These are phyloP conservation scores for Unio delphinus DNA, from an alignment of 2,888 invertebrate species.

Conservation along the genomic window DNA sequence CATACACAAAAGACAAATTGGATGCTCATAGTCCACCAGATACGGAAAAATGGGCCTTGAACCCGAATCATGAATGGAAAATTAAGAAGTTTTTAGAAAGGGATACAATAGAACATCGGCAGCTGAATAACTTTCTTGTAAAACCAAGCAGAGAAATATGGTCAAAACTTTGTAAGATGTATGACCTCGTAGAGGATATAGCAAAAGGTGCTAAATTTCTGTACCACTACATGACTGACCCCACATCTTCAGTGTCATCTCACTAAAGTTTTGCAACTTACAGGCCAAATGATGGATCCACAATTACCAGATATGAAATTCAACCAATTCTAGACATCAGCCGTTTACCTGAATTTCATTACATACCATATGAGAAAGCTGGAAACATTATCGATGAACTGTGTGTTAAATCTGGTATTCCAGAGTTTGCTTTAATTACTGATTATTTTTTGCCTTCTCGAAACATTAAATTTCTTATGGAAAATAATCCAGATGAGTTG, in stretches of 20 bases:
- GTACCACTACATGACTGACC: neutral
- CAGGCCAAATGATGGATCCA: too few relatives aligned
- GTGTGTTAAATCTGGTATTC: neutral
- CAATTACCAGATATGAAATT: neutral
- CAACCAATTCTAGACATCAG: constrained; percentile 4
- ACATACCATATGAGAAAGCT: neutral
- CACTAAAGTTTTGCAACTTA: too few relatives aligned
- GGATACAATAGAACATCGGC: neutral
- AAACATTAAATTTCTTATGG: neutral
- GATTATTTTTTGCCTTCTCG: neutral
- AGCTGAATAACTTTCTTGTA: neutral
- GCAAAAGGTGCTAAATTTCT: neutral
- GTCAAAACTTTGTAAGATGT: constrained; percentile 3
- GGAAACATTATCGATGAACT: neutral
- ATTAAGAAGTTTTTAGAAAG: neutral
- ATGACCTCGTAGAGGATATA: neutral
- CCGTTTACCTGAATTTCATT: constrained; percentile 3
- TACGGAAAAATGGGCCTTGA: constrained; percentile 1
- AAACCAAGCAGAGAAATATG: neutral
- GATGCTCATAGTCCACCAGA: neutral
- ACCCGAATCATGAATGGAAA: neutral
- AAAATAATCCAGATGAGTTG: neutral
- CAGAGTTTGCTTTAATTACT: neutral
- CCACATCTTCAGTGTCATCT: too few relatives aligned
- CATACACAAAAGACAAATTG: neutral